Conservation (phyloP, 1,140 invertebrate genomes). For the Antheraea mylitta region DNA sequence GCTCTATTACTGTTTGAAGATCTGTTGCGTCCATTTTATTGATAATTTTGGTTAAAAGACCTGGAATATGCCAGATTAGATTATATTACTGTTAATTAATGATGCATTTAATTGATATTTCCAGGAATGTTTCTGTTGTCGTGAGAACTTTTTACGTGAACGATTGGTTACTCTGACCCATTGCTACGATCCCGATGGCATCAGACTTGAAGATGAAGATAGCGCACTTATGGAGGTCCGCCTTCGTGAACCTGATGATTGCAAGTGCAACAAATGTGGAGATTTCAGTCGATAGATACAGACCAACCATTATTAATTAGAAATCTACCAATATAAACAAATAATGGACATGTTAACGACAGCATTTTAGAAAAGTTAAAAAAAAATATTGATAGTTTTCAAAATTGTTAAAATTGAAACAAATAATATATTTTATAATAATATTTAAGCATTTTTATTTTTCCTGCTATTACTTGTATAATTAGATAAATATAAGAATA, state of each 20-base stretch:
- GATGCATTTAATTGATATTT: constrained; percentile 14
- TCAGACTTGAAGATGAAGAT: constrained; percentile 82
- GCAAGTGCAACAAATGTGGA: constrained; percentile 94
- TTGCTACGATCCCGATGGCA: constrained; percentile 93
- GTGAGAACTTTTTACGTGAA: constrained; percentile 90
- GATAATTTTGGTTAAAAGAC: too few species aligned
- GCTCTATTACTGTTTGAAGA: too few species aligned
- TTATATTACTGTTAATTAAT: too few species aligned
- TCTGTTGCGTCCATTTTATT: too few species aligned
- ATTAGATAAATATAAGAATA: too few species aligned
- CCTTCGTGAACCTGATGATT: constrained; percentile 91
- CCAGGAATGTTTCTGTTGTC: constrained; percentile 94
- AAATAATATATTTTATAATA: too few species aligned
- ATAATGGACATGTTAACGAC: constrained; percentile 1
- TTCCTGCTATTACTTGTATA: too few species aligned
- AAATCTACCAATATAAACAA: not conserved
- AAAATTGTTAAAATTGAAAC: not conserved
- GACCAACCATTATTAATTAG: not conserved
- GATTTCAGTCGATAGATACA: constrained; percentile 82
- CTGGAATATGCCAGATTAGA: too few species aligned
- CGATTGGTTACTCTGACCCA: constrained; percentile 88
- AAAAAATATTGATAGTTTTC: not conserved
- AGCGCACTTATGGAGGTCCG: constrained; percentile 88
- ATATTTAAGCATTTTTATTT: too few species aligned
- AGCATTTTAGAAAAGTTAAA: not conserved